Evolutionary conservation across 64 coral and sea anemone genomes (phyloP).

Genomic region (Pocillopora damicornis): DNA sequence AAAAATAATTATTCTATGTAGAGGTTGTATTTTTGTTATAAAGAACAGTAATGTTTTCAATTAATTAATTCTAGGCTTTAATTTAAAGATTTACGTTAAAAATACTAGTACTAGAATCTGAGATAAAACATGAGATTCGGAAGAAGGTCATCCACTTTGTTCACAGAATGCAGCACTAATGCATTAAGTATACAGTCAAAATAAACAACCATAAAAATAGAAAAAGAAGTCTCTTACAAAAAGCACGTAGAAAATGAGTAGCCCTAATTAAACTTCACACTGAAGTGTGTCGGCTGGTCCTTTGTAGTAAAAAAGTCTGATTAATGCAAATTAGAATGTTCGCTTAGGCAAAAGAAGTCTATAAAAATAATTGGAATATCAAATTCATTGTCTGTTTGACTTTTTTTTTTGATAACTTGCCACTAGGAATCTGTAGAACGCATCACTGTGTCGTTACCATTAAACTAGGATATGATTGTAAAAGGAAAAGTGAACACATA

Average conservation of each 20-base stretch:
- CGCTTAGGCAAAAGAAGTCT: background rate
- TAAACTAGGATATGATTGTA: too few species aligned
- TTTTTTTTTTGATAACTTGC: too few species aligned
- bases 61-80: too few species aligned
- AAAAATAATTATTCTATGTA: background rate
- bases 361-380: too few species aligned
- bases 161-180: background rate
- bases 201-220: background rate
- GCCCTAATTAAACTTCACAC: background rate
- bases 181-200: background rate
- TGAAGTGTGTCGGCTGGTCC: background rate
- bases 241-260: background rate
- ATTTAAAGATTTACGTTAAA: too few species aligned
- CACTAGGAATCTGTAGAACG: too few species aligned
- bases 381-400: too few species aligned
- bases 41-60: background rate
- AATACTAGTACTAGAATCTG: too few species aligned
- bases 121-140: background rate
- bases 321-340: background rate
- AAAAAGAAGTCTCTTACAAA: background rate
- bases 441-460: too few species aligned
- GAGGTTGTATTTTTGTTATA: background rate
- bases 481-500: too few species aligned
- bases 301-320: background rate
- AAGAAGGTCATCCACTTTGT: background rate